Evolutionary conservation across 2,888 invertebrate genomes (phyloP).

Genomic region (Ectobius pallidus): DNA sequence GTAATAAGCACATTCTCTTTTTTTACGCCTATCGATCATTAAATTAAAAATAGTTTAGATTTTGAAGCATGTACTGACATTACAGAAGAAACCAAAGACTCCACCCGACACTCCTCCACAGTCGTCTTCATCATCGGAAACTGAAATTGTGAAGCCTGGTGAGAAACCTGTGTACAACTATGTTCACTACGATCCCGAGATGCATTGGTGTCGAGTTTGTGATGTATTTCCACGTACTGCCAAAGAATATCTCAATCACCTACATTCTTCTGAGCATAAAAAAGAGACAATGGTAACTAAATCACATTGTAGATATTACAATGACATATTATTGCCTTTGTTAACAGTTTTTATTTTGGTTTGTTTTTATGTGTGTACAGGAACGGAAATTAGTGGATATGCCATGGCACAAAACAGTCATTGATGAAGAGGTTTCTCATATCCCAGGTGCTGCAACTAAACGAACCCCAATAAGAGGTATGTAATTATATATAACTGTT

Average conservation of each 20-base stretch:
- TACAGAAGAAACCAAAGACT: slow-evolving; percentile 37
- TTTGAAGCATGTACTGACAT: not conserved
- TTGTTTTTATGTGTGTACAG: slow-evolving; percentile 50
- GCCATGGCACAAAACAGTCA: slow-evolving; percentile 74
- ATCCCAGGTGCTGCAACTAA: slow-evolving; percentile 74
- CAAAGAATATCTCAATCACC: slow-evolving; percentile 83
- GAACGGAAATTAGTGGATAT: slow-evolving; percentile 69
- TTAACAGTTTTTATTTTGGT: not conserved
- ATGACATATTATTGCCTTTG: not conserved
- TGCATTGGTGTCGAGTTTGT: slow-evolving; percentile 89
- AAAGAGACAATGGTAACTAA: slow-evolving; percentile 55
- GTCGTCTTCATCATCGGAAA: slow-evolving; percentile 20
- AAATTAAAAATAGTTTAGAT: too few species aligned
- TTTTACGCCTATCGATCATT: too few species aligned
- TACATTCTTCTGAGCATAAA: slow-evolving; percentile 79
- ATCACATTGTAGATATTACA: not conserved
- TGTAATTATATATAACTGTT: too few species aligned
- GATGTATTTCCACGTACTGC: slow-evolving; percentile 87
- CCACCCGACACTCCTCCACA: slow-evolving; percentile 38
- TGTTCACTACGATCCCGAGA: slow-evolving; percentile 86
- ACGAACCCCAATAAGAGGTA: slow-evolving; percentile 83
- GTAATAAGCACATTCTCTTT: too few species aligned
- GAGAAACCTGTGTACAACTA: slow-evolving; percentile 63
- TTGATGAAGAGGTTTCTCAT: slow-evolving; percentile 58
- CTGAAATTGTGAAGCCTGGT: not conserved